These are phyloP conservation scores for Pogonus chalceus DNA, from an alignment of 1,140 invertebrate genomes.

Conservation along the genomic window DNA sequence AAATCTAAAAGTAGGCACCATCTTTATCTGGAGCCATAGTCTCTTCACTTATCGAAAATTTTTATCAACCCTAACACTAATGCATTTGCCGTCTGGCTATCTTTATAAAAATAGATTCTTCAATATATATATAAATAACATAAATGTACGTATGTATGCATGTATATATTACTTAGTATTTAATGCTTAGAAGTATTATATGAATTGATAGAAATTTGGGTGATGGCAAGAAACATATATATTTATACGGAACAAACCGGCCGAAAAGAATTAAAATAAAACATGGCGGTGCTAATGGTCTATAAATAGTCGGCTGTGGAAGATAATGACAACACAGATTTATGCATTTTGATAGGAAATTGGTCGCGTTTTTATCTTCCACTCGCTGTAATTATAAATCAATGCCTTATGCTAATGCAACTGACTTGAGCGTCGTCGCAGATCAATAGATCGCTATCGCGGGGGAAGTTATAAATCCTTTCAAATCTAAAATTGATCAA, in stretches of 20 bases:
- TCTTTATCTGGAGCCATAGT: neutral
- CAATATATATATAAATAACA: neutral
- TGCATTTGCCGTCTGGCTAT: neutral
- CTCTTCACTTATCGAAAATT: neutral
- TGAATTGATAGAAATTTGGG: neutral
- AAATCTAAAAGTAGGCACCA: neutral
- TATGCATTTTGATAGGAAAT: conserved; percentile 10
- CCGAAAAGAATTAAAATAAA: neutral
- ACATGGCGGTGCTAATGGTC: neutral
- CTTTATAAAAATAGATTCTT: conserved; percentile 1
- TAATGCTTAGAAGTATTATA: neutral
- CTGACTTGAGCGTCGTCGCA: neutral
- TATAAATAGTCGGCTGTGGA: conserved; percentile 1
- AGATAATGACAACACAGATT: conserved; percentile 6
- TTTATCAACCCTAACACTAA: neutral
- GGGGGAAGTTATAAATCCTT: conserved; percentile 7
- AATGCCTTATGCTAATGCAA: conserved; percentile 11
- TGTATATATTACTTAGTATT: too few species aligned
- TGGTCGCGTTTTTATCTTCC: neutral
- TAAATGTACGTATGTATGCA: neutral
- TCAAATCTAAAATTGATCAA: conserved; percentile 9
- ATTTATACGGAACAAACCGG: neutral
- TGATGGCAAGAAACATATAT: neutral
- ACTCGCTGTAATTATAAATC: conserved; percentile 10
- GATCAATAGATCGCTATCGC: neutral